Evolutionary conservation across 1,140 invertebrate species (phyloP).

Genomic region (Heliconius nattereri): DNA sequence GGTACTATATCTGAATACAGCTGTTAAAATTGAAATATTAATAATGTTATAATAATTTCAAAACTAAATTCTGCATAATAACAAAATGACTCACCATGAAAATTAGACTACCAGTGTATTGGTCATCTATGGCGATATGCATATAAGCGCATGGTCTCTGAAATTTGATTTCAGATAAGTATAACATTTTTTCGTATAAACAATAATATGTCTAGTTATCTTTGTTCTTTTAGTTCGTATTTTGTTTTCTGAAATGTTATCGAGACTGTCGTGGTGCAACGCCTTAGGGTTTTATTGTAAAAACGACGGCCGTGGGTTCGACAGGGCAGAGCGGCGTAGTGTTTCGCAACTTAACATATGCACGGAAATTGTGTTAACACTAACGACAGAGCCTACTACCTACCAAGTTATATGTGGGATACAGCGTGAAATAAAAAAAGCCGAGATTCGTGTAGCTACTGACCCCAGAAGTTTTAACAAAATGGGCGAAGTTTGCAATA

Average conservation of each 20-base stretch:
- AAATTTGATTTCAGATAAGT: slow-evolving; percentile 43
- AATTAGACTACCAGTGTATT: slow-evolving; percentile 72
- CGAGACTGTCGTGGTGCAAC: no score
- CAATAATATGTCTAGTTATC: not conserved
- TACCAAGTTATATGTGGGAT: no score
- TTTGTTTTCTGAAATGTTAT: no score
- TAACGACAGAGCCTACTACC: no score
- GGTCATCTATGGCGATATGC: slow-evolving; percentile 68
- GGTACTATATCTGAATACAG: slow-evolving; percentile 80
- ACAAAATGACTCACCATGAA: slow-evolving; percentile 72
- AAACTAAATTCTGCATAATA: not conserved
- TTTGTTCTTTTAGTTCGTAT: no score
- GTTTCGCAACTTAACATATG: no score
- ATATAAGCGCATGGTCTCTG: slow-evolving; percentile 80
- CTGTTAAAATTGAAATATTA: slow-evolving; percentile 53
- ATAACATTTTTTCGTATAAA: not conserved
- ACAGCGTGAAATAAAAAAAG: no score
- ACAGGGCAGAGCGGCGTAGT: no score
- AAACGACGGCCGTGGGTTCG: no score
- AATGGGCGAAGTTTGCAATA: slow-evolving; percentile 59
- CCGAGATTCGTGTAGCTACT: slow-evolving; percentile 25
- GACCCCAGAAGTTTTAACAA: slow-evolving; percentile 56
- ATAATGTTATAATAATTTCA: not conserved
- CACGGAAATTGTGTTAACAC: no score
- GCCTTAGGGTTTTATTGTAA: no score